These are phyloP conservation scores for Hypanus sabinus DNA, from an alignment of 2,113 vertebrate genomes.

Conservation along the genomic window DNA sequence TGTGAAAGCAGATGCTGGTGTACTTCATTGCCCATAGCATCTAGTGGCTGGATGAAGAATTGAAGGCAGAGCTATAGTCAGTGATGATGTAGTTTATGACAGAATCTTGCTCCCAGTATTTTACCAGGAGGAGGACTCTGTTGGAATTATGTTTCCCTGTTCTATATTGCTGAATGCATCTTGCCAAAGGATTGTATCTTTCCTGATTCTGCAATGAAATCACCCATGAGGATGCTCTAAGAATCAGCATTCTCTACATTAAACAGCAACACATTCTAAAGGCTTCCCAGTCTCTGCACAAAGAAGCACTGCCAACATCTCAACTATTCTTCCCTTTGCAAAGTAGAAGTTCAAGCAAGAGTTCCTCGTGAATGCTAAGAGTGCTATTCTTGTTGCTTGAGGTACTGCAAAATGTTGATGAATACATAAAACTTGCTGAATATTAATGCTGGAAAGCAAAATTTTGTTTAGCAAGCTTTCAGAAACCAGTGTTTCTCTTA, in stretches of 20 bases:
- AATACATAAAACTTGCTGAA: neutral
- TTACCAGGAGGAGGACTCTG: too few species aligned
- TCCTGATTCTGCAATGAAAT: too few species aligned
- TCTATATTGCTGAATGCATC: too few species aligned
- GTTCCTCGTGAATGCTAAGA: neutral
- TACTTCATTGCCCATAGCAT: too few species aligned
- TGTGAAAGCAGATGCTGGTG: too few species aligned
- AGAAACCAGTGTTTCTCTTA: neutral
- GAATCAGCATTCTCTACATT: neutral
- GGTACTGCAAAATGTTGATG: neutral
- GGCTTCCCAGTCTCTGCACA: too few species aligned
- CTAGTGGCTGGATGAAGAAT: too few species aligned
- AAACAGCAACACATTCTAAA: neutral
- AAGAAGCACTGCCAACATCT: neutral
- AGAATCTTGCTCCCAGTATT: too few species aligned
- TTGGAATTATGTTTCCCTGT: too few species aligned
- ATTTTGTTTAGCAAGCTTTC: neutral
- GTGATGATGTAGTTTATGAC: too few species aligned
- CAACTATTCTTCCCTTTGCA: neutral
- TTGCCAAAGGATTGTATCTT: too few species aligned
- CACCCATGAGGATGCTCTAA: neutral
- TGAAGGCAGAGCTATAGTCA: too few species aligned
- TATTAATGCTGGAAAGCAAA: neutral
- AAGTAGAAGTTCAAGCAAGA: neutral
- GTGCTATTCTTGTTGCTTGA: slow-evolving; percentile 1